A percentile compares a stretch with the other conserved stretches of the same genome.
Evolutionary conservation across 1,140 invertebrate genomes (phyloP).

Genomic region (Drosophila parvula): DNA sequence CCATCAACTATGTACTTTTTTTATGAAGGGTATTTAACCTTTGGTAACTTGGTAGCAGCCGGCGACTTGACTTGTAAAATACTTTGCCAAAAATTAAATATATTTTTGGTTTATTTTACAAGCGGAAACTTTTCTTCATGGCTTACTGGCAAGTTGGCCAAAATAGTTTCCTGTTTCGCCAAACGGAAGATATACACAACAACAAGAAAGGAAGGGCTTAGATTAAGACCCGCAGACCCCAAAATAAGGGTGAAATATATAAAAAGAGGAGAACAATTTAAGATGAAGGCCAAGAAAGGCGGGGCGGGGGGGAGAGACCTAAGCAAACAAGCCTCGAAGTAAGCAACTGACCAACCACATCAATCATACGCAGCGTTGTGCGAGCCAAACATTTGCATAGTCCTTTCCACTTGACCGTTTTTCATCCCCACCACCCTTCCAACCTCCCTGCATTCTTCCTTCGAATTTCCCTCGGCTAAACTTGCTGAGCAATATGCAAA

Average conservation of each 20-base stretch:
- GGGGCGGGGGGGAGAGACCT: not conserved
- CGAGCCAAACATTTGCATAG: slow-evolving; percentile 74
- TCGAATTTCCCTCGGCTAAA: not conserved
- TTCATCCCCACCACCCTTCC: too few relatives aligned
- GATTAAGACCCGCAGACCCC: slow-evolving; percentile 26
- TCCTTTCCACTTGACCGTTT: slow-evolving; percentile 48
- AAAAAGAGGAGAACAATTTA: slow-evolving; percentile 6
- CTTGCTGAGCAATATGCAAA: slow-evolving; percentile 70
- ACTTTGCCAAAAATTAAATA: slow-evolving; percentile 22
- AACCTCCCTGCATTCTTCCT: not conserved
- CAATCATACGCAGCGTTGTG: slow-evolving; percentile 75
- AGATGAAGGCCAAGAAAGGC: not conserved
- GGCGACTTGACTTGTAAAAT: not conserved
- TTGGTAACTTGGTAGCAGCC: not conserved
- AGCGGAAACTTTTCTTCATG: slow-evolving; percentile 17
- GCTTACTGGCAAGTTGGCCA: slow-evolving; percentile 20
- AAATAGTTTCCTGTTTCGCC: slow-evolving; percentile 40
- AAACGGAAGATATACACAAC: slow-evolving; percentile 19
- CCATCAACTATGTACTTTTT: not conserved
- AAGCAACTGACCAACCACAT: slow-evolving; percentile 65
- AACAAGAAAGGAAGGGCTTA: slow-evolving; percentile 10
- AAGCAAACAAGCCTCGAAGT: slow-evolving; percentile 30
- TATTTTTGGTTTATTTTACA: slow-evolving; percentile 21
- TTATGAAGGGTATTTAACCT: not conserved
- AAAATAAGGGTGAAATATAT: not conserved